Evolutionary conservation across 2,888 invertebrate species (phyloP).

Genomic region (Cacoxenus indagator): DNA sequence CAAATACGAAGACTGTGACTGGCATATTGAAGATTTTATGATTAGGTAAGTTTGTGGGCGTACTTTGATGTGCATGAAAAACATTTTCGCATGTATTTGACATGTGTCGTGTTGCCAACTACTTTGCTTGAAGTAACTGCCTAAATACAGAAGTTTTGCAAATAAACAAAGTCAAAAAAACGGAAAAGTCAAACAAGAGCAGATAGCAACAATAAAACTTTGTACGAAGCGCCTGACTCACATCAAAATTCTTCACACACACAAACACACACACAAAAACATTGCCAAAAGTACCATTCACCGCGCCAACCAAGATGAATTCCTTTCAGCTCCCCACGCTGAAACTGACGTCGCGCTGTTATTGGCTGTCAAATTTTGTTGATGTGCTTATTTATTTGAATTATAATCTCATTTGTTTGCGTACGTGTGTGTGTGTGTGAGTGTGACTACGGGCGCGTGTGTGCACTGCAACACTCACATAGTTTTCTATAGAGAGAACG

Average conservation of each 20-base stretch:
- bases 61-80: too few relatives aligned
- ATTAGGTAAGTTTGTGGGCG: neutral
- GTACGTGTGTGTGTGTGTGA: neutral
- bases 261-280: neutral
- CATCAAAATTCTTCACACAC: neutral
- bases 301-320: too few relatives aligned
- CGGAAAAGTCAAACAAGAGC: neutral
- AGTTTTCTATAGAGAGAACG: too few relatives aligned
- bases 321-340: neutral
- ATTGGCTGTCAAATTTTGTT: slow-evolving; percentile 41
- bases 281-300: neutral
- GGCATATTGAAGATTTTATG: neutral
- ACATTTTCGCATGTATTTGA: neutral
- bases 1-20: too few relatives aligned
- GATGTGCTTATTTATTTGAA: slow-evolving; percentile 43
- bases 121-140: too few relatives aligned
- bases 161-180: neutral
- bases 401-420: slow-evolving; percentile 36
- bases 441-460: neutral
- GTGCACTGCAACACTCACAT: too few relatives aligned
- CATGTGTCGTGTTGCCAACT: neutral
- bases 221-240: neutral
- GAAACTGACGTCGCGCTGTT: slow-evolving; percentile 18
- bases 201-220: neutral
- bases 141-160: neutral